Percentiles rank a stretch among this genome's conserved stretches.
These are phyloP conservation scores for Rapana venosa DNA, from an alignment of 2,888 invertebrate genomes.

Conservation along the genomic window DNA sequence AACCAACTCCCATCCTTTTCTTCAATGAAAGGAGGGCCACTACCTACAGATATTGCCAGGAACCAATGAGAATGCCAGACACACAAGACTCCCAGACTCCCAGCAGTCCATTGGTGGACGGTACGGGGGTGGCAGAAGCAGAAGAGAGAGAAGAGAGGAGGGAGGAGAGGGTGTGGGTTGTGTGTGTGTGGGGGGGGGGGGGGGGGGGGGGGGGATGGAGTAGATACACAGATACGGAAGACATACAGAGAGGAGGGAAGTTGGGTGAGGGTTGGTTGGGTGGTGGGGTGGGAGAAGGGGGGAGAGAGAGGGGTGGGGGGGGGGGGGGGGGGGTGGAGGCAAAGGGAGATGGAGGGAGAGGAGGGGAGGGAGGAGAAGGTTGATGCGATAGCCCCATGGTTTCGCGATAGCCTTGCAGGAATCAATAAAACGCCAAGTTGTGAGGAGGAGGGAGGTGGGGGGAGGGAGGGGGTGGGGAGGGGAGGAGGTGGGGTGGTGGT, in stretches of 20 bases:
- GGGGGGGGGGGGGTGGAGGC: neutral
- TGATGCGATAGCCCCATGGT: neutral
- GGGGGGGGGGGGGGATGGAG: neutral
- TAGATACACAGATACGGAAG: neutral
- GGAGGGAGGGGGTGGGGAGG: too few relatives aligned
- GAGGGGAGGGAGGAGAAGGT: neutral
- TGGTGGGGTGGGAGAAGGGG: neutral
- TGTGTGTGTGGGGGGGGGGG: neutral
- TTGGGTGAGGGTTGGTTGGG: neutral
- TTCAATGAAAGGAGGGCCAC: too few relatives aligned
- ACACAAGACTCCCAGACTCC: too few relatives aligned
- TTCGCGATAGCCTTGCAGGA: neutral
- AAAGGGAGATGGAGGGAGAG: neutral
- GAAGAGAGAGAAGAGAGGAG: neutral
- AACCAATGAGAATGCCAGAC: too few relatives aligned
- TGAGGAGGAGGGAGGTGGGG: constrained; percentile 23
- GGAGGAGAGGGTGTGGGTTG: neutral
- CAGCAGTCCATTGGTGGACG: too few relatives aligned
- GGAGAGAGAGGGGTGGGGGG: neutral
- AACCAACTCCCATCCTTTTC: too few relatives aligned
- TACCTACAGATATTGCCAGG: too few relatives aligned
- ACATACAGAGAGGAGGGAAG: neutral
- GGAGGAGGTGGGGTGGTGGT: too few relatives aligned
- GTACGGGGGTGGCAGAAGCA: neutral
- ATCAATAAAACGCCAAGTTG: constrained; percentile 52